A percentile compares a stretch with the other conserved stretches of the same genome.
phyloP scores from a whole-genome alignment of 2,888 invertebrate species.

The Flexamia atlantica region DNA sequence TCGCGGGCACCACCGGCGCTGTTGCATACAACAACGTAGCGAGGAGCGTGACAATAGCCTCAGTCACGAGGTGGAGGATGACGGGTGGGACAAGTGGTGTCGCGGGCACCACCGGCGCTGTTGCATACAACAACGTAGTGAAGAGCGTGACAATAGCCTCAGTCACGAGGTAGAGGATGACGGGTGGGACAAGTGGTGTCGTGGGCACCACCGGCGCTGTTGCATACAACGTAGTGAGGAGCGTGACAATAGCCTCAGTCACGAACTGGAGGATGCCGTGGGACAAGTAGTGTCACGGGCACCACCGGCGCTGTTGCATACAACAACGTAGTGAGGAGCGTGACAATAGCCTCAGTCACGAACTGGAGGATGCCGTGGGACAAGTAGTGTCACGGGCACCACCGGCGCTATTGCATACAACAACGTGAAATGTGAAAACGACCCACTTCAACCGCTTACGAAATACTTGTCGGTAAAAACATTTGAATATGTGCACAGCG shows the following conservation, averaged over 20 bases:
- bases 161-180: too few relatives aligned
- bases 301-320: too few relatives aligned
- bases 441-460: not conserved
- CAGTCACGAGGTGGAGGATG: not conserved
- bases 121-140: too few relatives aligned
- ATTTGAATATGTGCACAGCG: slow-evolving; percentile 2
- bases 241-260: not conserved
- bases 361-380: not conserved
- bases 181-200: too few relatives aligned
- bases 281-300: too few relatives aligned
- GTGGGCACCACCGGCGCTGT: too few relatives aligned
- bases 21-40: not conserved
- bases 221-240: not conserved
- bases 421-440: not conserved
- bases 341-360: too few relatives aligned
- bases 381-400: not conserved
- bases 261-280: not conserved
- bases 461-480: slow-evolving; percentile 10
- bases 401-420: not conserved
- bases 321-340: too few relatives aligned
- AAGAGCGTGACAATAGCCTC: too few relatives aligned
- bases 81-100: too few relatives aligned
- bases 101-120: too few relatives aligned
- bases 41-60: not conserved
- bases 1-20: too few relatives aligned